phyloP scores from a whole-genome alignment of 2,113 vertebrate genomes.

The Romanogobio albipinnatus region DNA sequence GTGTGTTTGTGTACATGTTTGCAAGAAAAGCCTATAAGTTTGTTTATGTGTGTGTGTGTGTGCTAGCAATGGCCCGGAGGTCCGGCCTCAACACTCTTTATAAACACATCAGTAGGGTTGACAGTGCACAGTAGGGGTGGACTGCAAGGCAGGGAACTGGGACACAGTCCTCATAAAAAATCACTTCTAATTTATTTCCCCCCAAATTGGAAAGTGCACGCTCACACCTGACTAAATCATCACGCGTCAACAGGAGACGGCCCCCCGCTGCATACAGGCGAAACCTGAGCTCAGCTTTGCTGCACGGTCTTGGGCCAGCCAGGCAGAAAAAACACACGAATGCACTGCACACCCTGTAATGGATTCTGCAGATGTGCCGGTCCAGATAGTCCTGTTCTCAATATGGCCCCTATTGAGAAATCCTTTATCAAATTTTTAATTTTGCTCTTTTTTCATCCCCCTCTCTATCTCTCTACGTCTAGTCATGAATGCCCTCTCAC shows the following conservation, averaged over 20 bases:
- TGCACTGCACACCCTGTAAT: conserved; percentile 78
- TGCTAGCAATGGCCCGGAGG: conserved; percentile 37
- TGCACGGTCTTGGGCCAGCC: conserved; percentile 86
- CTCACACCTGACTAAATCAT: conserved; percentile 99
- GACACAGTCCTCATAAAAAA: conserved; percentile 97
- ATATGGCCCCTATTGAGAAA: conserved; percentile 70
- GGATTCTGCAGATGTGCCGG: conserved; percentile 92
- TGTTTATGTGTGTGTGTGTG: conserved; percentile 28
- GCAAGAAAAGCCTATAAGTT: not conserved
- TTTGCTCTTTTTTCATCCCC: conserved; percentile 47
- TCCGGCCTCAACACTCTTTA: conserved; percentile 73
- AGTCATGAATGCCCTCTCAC: conserved; percentile 59
- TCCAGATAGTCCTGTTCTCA: conserved; percentile 61
- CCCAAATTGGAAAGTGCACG: conserved; percentile 99
- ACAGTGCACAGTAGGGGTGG: conserved; percentile 72
- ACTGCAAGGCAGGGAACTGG: conserved; percentile 64
- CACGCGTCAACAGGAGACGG: conserved; percentile 94
- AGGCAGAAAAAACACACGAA: conserved; percentile 80
- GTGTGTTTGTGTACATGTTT: not conserved
- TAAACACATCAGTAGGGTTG: conserved; percentile 82
- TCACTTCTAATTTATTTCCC: conserved; percentile 99
- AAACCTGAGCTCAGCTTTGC: conserved; percentile 97
- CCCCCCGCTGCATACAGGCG: conserved; percentile 95
- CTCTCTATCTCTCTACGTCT: conserved; percentile 6
- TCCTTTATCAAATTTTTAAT: conserved; percentile 77